Base-by-base conservation (phyloP, 2,113 vertebrate genomes). In the Toxostoma redivivum region DNA sequence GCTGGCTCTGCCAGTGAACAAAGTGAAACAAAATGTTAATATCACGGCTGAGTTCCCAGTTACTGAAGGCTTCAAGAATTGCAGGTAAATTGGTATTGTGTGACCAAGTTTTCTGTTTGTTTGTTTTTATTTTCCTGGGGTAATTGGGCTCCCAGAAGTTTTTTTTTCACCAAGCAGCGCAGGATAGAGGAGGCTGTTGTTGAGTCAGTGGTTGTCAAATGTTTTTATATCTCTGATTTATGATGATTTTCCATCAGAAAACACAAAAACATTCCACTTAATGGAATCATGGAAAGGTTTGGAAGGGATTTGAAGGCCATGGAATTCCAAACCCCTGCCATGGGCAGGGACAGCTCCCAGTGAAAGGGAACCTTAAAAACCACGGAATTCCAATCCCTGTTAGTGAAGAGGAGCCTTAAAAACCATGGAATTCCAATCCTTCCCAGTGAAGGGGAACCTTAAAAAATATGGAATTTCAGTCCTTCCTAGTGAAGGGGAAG, bases 11-110 rank as follows among this genome's bases (percentile, higher is more conserved):
- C 7, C 15, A n/a, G 58, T 20, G 81, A 65, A 30, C 42, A 27
- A 54, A 56, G 65, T 62, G 95, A 38, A 64, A 9, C 85, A 91
- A 53, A 7, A 98, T 98, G 98, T 92, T 98, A 33, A 65, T 98
- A 65, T n/a, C 77, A 17, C 96, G 91, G 44, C 86, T 98, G 94
- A 73, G 97, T 8, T 92, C 96, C 24, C 95, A 28, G 11, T 76
- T 98, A 8, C 44, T 84, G 64, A 94, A 80, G 87, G 95, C 94
- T 8, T 93, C 88, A 3, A 90, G 92, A 40, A 40, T 90, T 65
- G 82, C 98, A 97, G 98, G 98, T 98, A 94, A 91, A 47, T 5
- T 7, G 62, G 3, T 62, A 6, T n/a, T 7, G 18, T 45, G 62
- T 17, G 24, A 12, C 13, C 5, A 8, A 6, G 24, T 27, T 20